Conservation (phyloP, 2,888 invertebrate species). For the Vandiemenella viatica region DNA sequence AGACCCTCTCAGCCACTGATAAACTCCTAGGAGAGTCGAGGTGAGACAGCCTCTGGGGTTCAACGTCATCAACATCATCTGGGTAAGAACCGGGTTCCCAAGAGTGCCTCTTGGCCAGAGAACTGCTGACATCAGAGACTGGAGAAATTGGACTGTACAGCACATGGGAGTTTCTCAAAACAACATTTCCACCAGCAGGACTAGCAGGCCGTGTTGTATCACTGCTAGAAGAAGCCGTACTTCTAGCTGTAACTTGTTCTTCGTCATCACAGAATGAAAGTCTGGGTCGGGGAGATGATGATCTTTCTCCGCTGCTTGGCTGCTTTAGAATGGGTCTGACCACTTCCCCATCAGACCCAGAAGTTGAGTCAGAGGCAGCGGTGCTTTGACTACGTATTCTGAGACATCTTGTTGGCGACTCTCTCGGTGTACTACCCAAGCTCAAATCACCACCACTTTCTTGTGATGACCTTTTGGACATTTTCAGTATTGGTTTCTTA, state of each 20-base stretch:
- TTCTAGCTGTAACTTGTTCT: background rate
- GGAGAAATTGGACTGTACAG: conserved; percentile 23
- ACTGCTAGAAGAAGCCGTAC: background rate
- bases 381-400: conserved; percentile 5
- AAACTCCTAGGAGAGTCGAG: conserved; percentile 25
- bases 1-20: conserved; percentile 53
- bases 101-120: conserved; percentile 33
- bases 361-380: conserved; percentile 6
- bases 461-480: conserved; percentile 44
- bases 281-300: conserved; percentile 41
- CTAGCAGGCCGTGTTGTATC: background rate
- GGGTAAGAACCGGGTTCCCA: conserved; percentile 23
- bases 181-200: too few relatives aligned
- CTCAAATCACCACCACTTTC: conserved; percentile 13
- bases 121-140: conserved; percentile 34
- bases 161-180: background rate
- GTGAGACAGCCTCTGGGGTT: conserved; percentile 4
- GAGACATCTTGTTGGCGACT: conserved; percentile 6
- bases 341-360: conserved; percentile 25
- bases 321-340: conserved; percentile 52
- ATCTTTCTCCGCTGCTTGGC: conserved; percentile 38
- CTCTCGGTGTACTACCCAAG: background rate
- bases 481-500: conserved; percentile 62
- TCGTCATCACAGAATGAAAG: conserved; percentile 45
- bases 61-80: conserved; percentile 1